phyloP scores from a whole-genome alignment of 1,140 invertebrate species.

The Melanaphis sacchari region DNA sequence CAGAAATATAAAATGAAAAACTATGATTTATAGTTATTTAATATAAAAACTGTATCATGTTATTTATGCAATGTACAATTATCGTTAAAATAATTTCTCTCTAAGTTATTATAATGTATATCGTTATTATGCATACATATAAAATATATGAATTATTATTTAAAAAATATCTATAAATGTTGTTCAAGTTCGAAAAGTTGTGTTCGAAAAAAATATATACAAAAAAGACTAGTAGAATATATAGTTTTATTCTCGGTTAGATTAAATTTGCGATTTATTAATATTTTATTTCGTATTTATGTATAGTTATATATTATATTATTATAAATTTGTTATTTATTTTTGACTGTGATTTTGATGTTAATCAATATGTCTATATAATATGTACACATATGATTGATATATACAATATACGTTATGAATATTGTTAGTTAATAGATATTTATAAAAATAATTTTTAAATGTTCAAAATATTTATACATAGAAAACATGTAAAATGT shows the following conservation, averaged over 20 bases:
- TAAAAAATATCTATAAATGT: conserved; percentile 41
- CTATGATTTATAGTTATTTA: not conserved
- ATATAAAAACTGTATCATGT: not conserved
- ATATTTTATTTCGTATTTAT: conserved; percentile 30
- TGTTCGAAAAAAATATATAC: conserved; percentile 51
- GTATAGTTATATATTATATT: conserved; percentile 38
- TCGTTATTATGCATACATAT: not conserved
- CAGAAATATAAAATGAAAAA: not conserved
- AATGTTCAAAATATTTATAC: conserved; percentile 29
- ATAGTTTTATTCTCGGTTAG: conserved; percentile 19
- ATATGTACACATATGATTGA: not conserved
- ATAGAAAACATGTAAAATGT: not conserved
- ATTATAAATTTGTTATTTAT: conserved; percentile 54
- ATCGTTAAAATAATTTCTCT: not conserved
- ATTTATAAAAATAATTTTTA: conserved; percentile 22
- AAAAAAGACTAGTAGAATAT: conserved; percentile 19
- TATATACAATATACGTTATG: not conserved
- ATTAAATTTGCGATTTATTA: conserved; percentile 28
- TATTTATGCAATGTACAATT: conserved; percentile 5
- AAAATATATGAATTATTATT: not conserved
- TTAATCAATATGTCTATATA: conserved; percentile 27
- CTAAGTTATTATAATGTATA: not conserved
- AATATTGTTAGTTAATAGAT: conserved; percentile 20
- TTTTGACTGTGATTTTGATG: conserved; percentile 54
- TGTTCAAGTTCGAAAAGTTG: conserved; percentile 43